These are phyloP conservation scores for Taenioides sp. DNA, from an alignment of 2,797 vertebrate species.

Conservation along the genomic window DNA sequence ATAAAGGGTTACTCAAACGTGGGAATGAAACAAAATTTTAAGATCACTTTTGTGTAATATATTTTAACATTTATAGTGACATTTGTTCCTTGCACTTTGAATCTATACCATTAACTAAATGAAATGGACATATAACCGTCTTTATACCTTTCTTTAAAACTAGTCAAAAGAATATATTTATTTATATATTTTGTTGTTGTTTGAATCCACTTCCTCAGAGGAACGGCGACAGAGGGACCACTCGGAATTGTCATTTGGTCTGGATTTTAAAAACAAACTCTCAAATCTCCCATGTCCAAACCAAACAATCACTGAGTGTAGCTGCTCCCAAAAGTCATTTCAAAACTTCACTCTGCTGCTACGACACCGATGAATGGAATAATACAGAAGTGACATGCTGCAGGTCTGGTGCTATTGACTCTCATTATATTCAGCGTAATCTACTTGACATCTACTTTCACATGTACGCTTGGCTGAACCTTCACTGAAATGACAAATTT, in stretches of 20 bases:
- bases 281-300: not conserved
- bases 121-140: too few species aligned
- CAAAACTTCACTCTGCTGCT: not conserved
- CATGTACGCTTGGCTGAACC: too few species aligned
- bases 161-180: not conserved
- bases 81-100: not conserved
- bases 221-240: not conserved
- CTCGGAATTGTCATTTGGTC: constrained; percentile 8
- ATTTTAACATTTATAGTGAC: too few species aligned
- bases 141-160: too few species aligned
- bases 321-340: not conserved
- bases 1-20: too few species aligned
- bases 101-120: not conserved
- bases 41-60: too few species aligned
- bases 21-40: too few species aligned
- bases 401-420: not conserved
- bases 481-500: too few species aligned
- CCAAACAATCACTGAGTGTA: not conserved
- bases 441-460: too few species aligned
- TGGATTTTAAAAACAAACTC: constrained; percentile 6
- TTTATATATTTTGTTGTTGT: not conserved
- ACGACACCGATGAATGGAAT: not conserved
- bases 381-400: too few species aligned
- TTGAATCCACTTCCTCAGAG: not conserved
- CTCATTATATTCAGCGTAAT: not conserved